These are phyloP conservation scores for Malurus splendens DNA, from an alignment of 2,797 vertebrate genomes.

Conservation along the genomic window DNA sequence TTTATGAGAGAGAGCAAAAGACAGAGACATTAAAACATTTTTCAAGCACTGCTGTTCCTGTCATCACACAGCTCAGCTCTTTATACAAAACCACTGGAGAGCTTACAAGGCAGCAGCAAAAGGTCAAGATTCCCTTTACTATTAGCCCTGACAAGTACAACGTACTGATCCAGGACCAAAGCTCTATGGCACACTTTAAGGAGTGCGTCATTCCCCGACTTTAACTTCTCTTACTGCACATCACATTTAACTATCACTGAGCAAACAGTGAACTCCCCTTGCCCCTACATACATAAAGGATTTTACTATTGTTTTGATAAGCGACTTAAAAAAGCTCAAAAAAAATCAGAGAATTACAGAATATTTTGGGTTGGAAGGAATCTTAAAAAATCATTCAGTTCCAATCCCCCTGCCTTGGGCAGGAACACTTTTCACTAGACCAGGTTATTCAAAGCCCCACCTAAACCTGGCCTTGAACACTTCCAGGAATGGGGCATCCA, in stretches of 20 bases:
- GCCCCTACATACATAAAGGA: neutral
- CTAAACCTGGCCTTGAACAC: neutral
- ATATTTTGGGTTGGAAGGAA: neutral
- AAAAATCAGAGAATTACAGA: neutral
- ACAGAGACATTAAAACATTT: neutral
- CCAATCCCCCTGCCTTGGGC: neutral
- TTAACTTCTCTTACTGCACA: neutral
- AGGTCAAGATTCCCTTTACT: neutral
- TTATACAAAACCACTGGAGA: neutral
- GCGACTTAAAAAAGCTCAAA: neutral
- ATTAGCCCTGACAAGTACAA: neutral
- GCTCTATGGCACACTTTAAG: neutral
- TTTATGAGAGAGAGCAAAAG: neutral
- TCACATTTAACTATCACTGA: neutral
- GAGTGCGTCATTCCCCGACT: neutral
- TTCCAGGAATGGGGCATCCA: neutral
- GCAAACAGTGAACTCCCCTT: neutral
- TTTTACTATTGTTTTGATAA: neutral
- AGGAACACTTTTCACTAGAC: neutral
- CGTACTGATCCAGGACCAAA: neutral
- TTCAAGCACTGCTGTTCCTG: neutral
- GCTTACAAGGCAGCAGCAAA: neutral
- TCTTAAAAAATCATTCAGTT: neutral
- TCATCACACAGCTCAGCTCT: neutral
- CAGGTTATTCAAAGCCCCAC: neutral